Evolutionary conservation across 2,888 invertebrate species (phyloP), one percentile per base, ranked within the genome.

Genomic region (Zygaena filipendulae): DNA sequence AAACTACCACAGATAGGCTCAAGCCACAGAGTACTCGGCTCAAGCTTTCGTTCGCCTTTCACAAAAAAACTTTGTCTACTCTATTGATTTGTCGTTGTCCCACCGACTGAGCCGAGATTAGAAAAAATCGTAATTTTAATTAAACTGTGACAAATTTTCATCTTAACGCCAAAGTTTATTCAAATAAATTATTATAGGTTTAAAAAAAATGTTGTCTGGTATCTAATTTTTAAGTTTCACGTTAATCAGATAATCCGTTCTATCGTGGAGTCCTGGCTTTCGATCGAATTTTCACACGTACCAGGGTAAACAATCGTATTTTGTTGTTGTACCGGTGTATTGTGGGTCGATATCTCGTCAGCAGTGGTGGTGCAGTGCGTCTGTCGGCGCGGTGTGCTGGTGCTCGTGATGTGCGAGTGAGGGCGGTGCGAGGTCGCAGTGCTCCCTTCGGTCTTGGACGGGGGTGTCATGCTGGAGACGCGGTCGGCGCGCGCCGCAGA

Each of bases 401-500:
- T n/a, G n/a, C 42, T 40, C 43, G 56, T 42, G 43, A 74, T 75
- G 74, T 59, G 64, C 54, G 57, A 58, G 63, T 68, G 58, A 70
- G 51, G 54, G 46, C 45, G 46, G 47, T 45, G 47, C 52, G 47
- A 54, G 52, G 57, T 57, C 40, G 49, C 52, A 36, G n/a, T n/a
- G n/a, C n/a, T n/a, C n/a, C n/a, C n/a, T n/a, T n/a, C n/a, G n/a
- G n/a, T n/a, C 47, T 52, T 48, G 45, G 47, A 50, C 48, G 57
- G 59, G 56, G 74, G 80, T 82, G 84, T 82, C 84, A 86, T 86
- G 86, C 84, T 85, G 84, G 85, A 85, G 74, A 84, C 85, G 82
- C 84, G 87, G 81, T 87, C 87, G 60, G 82, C 84, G 72, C 87
- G 87, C 72, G 85, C 86, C 82, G 86, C 86, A 80, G 87, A 87